A percentile compares a stretch with the other conserved stretches of the same genome.
phyloP scores from a whole-genome alignment of 2,113 vertebrate genomes.

The Fukomys damarensis region DNA sequence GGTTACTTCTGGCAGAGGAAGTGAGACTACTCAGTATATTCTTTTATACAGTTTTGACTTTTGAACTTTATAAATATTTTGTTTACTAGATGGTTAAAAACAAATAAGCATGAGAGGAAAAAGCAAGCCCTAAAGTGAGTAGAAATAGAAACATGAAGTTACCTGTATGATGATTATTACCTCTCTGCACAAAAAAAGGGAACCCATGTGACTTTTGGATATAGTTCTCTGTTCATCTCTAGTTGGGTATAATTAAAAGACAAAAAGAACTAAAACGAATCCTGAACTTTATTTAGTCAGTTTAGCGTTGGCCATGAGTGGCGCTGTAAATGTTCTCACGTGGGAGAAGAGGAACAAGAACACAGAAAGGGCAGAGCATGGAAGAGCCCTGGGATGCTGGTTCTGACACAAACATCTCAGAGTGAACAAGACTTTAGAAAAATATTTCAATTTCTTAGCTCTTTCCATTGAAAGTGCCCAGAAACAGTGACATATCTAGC shows the following conservation, averaged over 20 bases:
- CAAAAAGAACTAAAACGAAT: neutral
- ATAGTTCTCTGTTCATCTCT: neutral
- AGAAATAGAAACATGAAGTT: neutral
- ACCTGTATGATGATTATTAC: neutral
- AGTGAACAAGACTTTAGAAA: neutral
- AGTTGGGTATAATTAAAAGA: neutral
- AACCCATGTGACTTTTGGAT: neutral
- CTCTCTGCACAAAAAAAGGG: neutral
- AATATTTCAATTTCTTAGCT: neutral
- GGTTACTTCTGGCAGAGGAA: neutral
- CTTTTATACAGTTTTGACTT: neutral
- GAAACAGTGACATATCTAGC: neutral
- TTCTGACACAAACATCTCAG: neutral
- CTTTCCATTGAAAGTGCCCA: neutral
- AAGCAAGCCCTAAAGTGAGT: neutral
- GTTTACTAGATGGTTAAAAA: neutral
- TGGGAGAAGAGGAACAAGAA: neutral
- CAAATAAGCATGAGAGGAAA: neutral
- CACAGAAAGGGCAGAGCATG: neutral
- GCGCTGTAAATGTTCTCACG: neutral
- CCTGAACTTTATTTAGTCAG: neutral
- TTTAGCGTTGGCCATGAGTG: neutral
- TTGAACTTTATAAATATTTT: slow-evolving; percentile 1
- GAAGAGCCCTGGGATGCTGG: neutral
- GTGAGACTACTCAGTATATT: neutral